These are phyloP conservation scores for Cavia aperea DNA, from an alignment of 2,113 vertebrate genomes.

Conservation along the genomic window DNA sequence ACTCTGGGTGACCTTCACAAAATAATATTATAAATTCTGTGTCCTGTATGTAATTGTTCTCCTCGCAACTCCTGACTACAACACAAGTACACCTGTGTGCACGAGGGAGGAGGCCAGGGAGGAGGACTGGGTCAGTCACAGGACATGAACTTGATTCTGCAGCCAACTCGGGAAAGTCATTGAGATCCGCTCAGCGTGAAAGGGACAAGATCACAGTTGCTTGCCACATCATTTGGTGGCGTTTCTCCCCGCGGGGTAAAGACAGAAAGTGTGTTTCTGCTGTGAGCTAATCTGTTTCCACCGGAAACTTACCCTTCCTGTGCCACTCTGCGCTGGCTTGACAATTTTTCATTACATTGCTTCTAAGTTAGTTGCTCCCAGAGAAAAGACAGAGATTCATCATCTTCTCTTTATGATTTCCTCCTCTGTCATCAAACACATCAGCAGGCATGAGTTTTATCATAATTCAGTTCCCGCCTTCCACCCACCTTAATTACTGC, in stretches of 20 bases:
- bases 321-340: slow-evolving; percentile 53
- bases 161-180: slow-evolving; percentile 5
- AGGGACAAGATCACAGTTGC: slow-evolving; percentile 24
- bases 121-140: not conserved
- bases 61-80: too few relatives aligned
- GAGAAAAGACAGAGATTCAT: slow-evolving; percentile 74
- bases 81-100: not conserved
- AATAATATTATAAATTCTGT: too few relatives aligned
- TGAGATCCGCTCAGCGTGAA: not conserved
- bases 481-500: slow-evolving; percentile 72
- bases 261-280: slow-evolving; percentile 35
- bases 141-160: slow-evolving; percentile 14
- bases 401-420: slow-evolving; percentile 72
- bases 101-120: not conserved
- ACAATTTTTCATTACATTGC: slow-evolving; percentile 73
- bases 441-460: slow-evolving; percentile 69
- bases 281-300: slow-evolving; percentile 45
- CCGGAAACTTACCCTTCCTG: slow-evolving; percentile 49
- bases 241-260: slow-evolving; percentile 1
- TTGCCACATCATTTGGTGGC: slow-evolving; percentile 51
- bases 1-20: too few relatives aligned
- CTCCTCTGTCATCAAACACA: slow-evolving; percentile 75
- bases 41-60: too few relatives aligned
- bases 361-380: slow-evolving; percentile 71
- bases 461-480: slow-evolving; percentile 72